These are phyloP conservation scores for Falco punctatus DNA, from an alignment of 2,113 vertebrate species.

Conservation along the genomic window DNA sequence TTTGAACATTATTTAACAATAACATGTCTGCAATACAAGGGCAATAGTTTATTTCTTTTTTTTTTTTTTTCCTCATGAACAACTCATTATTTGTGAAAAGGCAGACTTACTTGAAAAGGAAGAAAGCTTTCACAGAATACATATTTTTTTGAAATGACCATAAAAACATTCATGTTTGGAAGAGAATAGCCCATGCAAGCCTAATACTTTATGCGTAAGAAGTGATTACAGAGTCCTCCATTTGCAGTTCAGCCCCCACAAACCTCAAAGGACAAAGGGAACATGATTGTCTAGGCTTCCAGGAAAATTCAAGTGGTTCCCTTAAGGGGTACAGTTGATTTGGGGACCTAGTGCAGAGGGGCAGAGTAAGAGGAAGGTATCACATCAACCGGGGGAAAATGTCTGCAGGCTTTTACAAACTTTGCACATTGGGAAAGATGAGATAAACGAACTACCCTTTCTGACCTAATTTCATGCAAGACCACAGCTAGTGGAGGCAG, in stretches of 20 bases:
- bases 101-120: neutral
- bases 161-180: neutral
- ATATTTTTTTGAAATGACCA: neutral
- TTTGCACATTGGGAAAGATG: neutral
- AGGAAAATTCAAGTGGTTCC: neutral
- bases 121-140: neutral
- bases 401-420: neutral
- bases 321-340: neutral
- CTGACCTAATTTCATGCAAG: neutral
- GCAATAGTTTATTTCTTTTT: neutral
- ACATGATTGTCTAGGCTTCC: neutral
- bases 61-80: neutral
- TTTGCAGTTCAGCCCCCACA: neutral
- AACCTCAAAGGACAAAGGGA: neutral
- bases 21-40: neutral
- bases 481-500: neutral
- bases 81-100: constrained; percentile 28
- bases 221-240: constrained; percentile 3
- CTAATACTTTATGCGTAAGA: neutral
- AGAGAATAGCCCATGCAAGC: neutral
- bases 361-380: neutral
- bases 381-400: neutral
- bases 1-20: constrained; percentile 1
- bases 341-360: neutral
- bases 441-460: neutral